Conservation (phyloP, 1,140 invertebrate genomes). For the Holcopasites calliopsidis region DNA sequence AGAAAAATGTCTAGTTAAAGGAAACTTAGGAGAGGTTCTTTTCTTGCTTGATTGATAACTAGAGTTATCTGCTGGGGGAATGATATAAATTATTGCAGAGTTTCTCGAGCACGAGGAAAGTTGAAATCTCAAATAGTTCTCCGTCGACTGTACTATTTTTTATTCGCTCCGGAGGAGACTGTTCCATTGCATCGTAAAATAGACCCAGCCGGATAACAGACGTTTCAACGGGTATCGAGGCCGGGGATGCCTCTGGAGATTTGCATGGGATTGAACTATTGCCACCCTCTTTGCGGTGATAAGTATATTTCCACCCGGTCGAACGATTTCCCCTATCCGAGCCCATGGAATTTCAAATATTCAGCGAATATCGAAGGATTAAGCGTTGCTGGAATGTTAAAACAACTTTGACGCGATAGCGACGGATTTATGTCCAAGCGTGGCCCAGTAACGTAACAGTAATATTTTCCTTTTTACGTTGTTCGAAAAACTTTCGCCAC, state of each 20-base stretch:
- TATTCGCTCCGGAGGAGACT: not conserved
- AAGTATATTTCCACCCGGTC: constrained; percentile 19
- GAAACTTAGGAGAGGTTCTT: too few species aligned
- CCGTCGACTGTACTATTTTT: not conserved
- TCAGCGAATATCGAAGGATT: too few species aligned
- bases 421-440: too few species aligned
- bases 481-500: constrained; percentile 15
- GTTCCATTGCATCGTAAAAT: constrained; percentile 22
- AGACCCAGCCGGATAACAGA: constrained; percentile 20
- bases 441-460: too few species aligned
- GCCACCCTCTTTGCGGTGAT: constrained; percentile 33
- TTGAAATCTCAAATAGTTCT: too few species aligned
- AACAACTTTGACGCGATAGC: too few species aligned
- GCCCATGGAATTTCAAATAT: too few species aligned
- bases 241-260: constrained; percentile 21
- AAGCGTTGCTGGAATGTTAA: too few species aligned
- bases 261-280: constrained; percentile 38
- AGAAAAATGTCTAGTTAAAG: not conserved
- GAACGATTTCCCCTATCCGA: constrained; percentile 28
- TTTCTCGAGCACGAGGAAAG: too few species aligned
- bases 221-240: constrained; percentile 19
- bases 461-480: not conserved
- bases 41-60: too few species aligned
- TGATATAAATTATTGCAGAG: too few species aligned
- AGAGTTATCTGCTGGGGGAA: too few species aligned